Percentiles rank a stretch among this genome's conserved stretches.
These are phyloP conservation scores for Labeo calbasu DNA, from an alignment of 2,797 vertebrate genomes.

Conservation along the genomic window DNA sequence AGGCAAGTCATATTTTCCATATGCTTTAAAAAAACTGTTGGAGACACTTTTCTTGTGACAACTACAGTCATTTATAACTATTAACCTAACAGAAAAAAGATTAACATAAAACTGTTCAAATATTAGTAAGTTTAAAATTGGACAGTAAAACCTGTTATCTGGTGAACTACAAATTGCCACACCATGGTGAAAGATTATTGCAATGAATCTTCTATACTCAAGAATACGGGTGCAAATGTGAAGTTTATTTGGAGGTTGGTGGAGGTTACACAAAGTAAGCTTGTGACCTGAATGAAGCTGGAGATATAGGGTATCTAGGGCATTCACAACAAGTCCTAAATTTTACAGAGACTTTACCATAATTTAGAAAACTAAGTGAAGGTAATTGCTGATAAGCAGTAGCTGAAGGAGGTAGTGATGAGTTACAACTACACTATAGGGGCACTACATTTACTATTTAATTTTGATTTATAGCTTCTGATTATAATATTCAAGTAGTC, in stretches of 20 bases:
- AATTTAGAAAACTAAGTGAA: neutral
- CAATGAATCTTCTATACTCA: neutral
- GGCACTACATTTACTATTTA: no score
- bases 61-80: constrained; percentile 1
- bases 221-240: neutral
- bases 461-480: no score
- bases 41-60: neutral
- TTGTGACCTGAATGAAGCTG: neutral
- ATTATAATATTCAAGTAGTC: neutral
- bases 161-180: neutral
- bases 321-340: neutral
- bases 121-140: neutral
- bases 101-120: neutral
- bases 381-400: neutral
- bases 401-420: neutral
- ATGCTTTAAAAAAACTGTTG: constrained; percentile 16
- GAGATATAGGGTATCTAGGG: neutral
- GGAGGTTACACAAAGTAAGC: neutral
- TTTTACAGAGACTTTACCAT: neutral
- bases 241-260: neutral
- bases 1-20: constrained; percentile 57
- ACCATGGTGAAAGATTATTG: neutral
- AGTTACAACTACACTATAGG: neutral
- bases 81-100: neutral
- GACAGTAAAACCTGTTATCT: neutral